A percentile compares a stretch with the other conserved stretches of the same genome.
These are phyloP conservation scores for Mamestra configurata DNA, from an alignment of 1,140 invertebrate species.

Conservation along the genomic window DNA sequence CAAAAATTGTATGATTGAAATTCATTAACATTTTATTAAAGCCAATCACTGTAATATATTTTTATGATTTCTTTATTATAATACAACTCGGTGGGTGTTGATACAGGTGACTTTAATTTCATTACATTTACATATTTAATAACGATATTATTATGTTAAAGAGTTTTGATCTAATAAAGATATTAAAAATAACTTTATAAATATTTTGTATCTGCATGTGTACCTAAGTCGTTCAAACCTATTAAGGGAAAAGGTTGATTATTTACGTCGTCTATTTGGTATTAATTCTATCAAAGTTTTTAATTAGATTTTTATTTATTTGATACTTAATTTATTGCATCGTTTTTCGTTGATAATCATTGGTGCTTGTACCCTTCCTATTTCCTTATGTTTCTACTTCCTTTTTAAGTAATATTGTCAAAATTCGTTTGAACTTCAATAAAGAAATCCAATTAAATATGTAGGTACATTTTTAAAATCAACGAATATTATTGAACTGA, in stretches of 20 bases:
- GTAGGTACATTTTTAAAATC: not conserved
- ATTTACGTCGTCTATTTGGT: not conserved
- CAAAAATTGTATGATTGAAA: not conserved
- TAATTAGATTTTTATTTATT: not conserved
- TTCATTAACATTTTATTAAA: constrained; percentile 42
- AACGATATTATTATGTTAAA: not conserved
- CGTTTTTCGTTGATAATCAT: not conserved
- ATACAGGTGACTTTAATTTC: constrained; percentile 17
- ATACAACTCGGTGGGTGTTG: constrained; percentile 26
- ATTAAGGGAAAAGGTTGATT: not conserved
- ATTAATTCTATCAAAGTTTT: not conserved
- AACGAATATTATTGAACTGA: no score
- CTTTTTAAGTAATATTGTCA: not conserved
- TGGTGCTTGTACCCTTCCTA: not conserved
- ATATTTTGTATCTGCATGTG: not conserved
- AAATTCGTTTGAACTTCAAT: not conserved
- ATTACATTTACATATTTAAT: constrained; percentile 35
- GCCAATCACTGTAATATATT: constrained; percentile 26
- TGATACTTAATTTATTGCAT: not conserved
- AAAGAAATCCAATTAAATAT: not conserved
- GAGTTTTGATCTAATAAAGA: not conserved
- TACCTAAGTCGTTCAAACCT: constrained; percentile 5
- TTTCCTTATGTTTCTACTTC: no score
- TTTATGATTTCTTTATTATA: constrained; percentile 29
- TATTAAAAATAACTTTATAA: not conserved